Evolutionary conservation across 2,888 invertebrate genomes (phyloP).

Genomic region (Axea sp.): DNA sequence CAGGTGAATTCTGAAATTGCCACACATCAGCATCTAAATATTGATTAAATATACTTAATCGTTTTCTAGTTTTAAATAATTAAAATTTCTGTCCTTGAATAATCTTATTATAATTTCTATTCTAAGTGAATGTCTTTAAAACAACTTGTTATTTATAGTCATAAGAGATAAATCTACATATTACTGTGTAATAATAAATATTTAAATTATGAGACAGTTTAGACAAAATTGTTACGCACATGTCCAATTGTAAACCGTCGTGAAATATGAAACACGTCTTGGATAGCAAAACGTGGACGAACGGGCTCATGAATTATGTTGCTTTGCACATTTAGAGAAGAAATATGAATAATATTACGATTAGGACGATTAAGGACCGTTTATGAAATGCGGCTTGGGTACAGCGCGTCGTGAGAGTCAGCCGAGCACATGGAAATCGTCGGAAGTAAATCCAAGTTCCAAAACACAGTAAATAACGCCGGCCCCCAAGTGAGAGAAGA

Average conservation of each 20-base stretch:
- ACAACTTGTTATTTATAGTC: slow-evolving; percentile 17
- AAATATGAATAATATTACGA: slow-evolving; percentile 62
- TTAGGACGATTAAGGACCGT: slow-evolving; percentile 58
- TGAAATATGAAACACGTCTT: slow-evolving; percentile 44
- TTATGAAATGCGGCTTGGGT: slow-evolving; percentile 53
- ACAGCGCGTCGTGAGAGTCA: slow-evolving; percentile 41
- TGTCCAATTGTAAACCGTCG: slow-evolving; percentile 39
- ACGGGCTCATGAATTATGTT: slow-evolving; percentile 52
- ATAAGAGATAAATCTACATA: slow-evolving; percentile 17
- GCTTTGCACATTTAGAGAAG: slow-evolving; percentile 51
- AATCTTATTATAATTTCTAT: too few species aligned
- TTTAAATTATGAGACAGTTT: slow-evolving; percentile 49
- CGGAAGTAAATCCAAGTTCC: slow-evolving; percentile 55
- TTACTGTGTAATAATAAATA: slow-evolving; percentile 29
- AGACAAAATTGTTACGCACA: slow-evolving; percentile 52
- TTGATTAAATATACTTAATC: too few species aligned
- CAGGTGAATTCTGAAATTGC: too few species aligned
- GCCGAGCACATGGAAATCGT: slow-evolving; percentile 41
- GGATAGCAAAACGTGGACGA: slow-evolving; percentile 34
- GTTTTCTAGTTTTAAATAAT: too few species aligned
- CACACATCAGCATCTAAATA: too few species aligned
- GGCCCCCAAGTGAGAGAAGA: slow-evolving; percentile 56
- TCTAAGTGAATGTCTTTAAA: too few species aligned
- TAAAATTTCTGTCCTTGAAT: too few species aligned
- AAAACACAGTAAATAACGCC: slow-evolving; percentile 52